Percentiles rank a stretch among this genome's conserved stretches.
Conservation (phyloP, 2,888 invertebrate species). For the Sycophila texana region DNA sequence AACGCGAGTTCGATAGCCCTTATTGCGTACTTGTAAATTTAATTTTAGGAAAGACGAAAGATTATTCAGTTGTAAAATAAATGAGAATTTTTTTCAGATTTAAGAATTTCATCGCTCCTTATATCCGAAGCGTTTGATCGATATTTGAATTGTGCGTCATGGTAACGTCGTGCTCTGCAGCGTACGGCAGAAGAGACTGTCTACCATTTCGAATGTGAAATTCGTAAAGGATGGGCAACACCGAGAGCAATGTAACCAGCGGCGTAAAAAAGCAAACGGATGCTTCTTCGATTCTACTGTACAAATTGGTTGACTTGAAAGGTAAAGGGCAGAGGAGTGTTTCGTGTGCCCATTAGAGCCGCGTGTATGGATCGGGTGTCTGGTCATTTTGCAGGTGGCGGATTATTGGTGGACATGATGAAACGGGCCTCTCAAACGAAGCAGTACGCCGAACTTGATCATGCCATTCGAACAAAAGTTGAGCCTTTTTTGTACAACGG, state of each 20-base stretch:
- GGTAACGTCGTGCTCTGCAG: conserved; percentile 45
- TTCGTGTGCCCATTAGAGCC: too few relatives aligned
- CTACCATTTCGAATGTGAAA: too few relatives aligned
- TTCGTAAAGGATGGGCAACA: conserved; percentile 83
- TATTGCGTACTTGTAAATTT: not conserved
- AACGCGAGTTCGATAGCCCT: not conserved
- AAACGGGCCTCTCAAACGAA: conserved; percentile 92
- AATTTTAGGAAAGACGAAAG: too few relatives aligned
- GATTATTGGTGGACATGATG: conserved; percentile 94
- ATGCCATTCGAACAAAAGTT: conserved; percentile 93
- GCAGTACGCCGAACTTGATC: conserved; percentile 93
- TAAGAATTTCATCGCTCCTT: not conserved
- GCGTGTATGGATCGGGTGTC: not conserved
- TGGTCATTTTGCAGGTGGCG: conserved; percentile 82
- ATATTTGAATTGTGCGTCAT: conserved; percentile 49
- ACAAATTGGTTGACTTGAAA: conserved; percentile 93
- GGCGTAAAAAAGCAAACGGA: conserved; percentile 97
- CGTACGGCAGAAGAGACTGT: too few relatives aligned
- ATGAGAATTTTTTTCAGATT: not conserved
- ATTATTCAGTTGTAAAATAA: conserved; percentile 14
- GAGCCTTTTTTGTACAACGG: conserved; percentile 95
- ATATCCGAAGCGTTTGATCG: conserved; percentile 44
- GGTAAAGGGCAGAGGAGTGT: conserved; percentile 77
- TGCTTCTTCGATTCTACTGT: conserved; percentile 88
- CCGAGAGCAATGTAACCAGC: conserved; percentile 92